Conservation (phyloP, 2,113 vertebrate species). For the Agelaius tricolor region DNA sequence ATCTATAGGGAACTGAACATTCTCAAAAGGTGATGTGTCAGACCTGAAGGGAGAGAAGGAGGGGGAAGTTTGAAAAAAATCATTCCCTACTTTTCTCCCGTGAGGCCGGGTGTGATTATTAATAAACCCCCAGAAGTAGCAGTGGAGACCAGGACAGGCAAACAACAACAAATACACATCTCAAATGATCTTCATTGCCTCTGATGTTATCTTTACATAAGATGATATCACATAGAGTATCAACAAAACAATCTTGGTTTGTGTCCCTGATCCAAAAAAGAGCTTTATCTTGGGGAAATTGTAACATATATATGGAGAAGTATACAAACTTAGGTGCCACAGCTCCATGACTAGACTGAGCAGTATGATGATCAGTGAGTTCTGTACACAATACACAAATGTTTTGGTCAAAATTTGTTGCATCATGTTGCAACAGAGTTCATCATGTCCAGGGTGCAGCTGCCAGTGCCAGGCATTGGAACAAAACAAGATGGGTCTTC, state of each 20-base stretch:
- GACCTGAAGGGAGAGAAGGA: not conserved
- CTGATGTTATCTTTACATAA: not conserved
- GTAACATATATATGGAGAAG: not conserved
- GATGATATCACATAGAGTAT: not conserved
- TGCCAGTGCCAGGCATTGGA: no score
- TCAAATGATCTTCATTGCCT: not conserved
- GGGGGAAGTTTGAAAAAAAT: not conserved
- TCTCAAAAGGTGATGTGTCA: not conserved
- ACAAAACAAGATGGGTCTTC: no score
- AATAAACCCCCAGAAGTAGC: not conserved
- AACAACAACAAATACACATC: not conserved
- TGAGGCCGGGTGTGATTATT: not conserved
- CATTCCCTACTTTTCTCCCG: not conserved
- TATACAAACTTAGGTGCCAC: not conserved
- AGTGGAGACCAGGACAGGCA: not conserved
- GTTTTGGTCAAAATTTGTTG: not conserved
- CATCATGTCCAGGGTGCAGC: no score
- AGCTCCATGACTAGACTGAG: not conserved
- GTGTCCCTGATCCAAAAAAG: not conserved
- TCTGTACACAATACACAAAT: not conserved
- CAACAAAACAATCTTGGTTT: not conserved
- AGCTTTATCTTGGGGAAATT: not conserved
- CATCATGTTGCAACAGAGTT: no score
- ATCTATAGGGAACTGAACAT: not conserved
- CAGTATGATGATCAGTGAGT: not conserved